Evolutionary conservation across 1,140 invertebrate genomes (phyloP), one percentile per base, ranked within the genome.

Genomic region (Scaptomyza pallida): DNA sequence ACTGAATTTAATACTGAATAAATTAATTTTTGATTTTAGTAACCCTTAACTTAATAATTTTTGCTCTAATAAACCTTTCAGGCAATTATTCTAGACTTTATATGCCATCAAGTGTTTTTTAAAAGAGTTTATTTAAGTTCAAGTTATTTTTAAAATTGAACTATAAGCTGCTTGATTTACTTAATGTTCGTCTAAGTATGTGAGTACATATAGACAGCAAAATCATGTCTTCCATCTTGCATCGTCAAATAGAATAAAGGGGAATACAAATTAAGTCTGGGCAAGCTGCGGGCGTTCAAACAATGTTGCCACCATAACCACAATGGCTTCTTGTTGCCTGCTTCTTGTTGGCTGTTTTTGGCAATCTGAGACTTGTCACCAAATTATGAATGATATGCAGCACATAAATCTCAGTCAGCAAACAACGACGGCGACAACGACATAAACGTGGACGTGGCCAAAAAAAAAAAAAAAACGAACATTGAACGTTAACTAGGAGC

Each of bases 381-480:
- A 89, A 88, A 88, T 88, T 88, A 88, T 88, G 82, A 88, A 88
- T 88, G 82, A 88, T 88, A 88, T 88, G 78, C 83, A 76, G 78
- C 79, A 79, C 85, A 89, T 89, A 89, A 89, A 89, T 89, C 83
- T 88, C 81, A 88, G 81, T 85, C 82, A 77, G 82, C 77, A 85
- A 85, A 85, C 82, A 85, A 55, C 73, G 81, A 17, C 60, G 54
- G 47, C 37, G 62, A 61, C 37, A 59, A 61, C 74, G 78, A 71
- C 60, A 35, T 35, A 35, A 35, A 35, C n/a, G 33, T 37, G 33
- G 52, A 61, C 78, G 64, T 64, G 61, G 59, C 63, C 40, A 6
- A 17, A 35, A 15, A 15, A 35, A 21, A 51, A 52, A 40, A 57
- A 56, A 5, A 41, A 8, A 9, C 33, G 2, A 45, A 23, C 54